Evolutionary conservation across 2,113 vertebrate genomes (phyloP).

Genomic region (Hyaena hyaena): DNA sequence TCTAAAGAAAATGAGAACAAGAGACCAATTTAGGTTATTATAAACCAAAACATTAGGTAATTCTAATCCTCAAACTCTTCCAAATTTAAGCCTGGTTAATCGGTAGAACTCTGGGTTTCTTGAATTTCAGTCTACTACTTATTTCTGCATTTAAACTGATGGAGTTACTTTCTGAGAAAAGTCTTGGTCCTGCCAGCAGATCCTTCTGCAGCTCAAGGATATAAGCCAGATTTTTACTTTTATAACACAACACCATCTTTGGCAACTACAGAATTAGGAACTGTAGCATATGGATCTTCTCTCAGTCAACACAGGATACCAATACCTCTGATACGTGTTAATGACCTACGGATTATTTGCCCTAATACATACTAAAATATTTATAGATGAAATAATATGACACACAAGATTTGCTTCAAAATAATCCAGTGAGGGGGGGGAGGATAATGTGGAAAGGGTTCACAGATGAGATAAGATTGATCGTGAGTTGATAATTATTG

Average conservation of each 20-base stretch:
- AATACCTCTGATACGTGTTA: neutral
- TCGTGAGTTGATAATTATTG: neutral
- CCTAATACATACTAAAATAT: constrained; percentile 43
- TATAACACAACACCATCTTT: constrained; percentile 56
- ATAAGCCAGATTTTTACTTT: constrained; percentile 57
- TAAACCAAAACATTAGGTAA: constrained; percentile 8
- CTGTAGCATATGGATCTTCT: constrained; percentile 32
- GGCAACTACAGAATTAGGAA: constrained; percentile 54
- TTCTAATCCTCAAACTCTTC: neutral
- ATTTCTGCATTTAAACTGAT: constrained; percentile 35
- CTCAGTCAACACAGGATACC: constrained; percentile 20
- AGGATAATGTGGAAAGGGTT: neutral
- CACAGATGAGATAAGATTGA: neutral
- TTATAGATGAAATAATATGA: constrained; percentile 44
- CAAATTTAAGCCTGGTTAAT: constrained; percentile 5
- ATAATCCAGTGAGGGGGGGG: neutral
- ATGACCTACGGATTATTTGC: constrained; percentile 43
- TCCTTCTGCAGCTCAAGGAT: constrained; percentile 57
- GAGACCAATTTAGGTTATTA: constrained; percentile 10
- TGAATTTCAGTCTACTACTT: constrained; percentile 12
- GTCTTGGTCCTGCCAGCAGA: constrained; percentile 25
- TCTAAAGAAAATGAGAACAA: constrained; percentile 6
- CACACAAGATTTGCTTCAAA: constrained; percentile 38
- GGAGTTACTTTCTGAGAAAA: constrained; percentile 38
- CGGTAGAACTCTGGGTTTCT: neutral